Base-by-base conservation (phyloP, 2,888 invertebrate genomes). In the Melieria crassipennis region DNA sequence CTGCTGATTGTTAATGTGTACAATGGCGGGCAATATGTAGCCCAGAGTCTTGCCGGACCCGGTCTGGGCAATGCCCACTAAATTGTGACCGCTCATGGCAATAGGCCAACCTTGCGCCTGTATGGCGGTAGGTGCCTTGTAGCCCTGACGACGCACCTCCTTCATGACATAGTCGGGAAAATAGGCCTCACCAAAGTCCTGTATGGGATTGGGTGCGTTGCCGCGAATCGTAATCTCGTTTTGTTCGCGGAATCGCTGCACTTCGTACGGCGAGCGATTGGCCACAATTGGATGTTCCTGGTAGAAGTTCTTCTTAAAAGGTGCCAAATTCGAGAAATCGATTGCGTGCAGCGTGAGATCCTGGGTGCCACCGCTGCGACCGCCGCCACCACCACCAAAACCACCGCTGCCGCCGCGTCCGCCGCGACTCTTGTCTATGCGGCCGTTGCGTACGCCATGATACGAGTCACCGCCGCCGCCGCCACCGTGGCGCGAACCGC, bases 401-500 rank as follows among this genome's bases (percentile, higher is more conserved):
- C 95, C 97, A 97, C 96, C 96, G 58, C 96, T 96, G 83, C 96
- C 96, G 61, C 96, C 96, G 95, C 97, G 86, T 95, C 97, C 98
- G 7, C 82, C 79, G 46, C 80, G 82, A 48, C 79, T 79, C 13
- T 82, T 80, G 64, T 83, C 84, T 48, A 78, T 75, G 57, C 77
- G 74, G 7, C 76, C 77, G 62, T 73, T 74, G 13, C 75, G 71
- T 0, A 77, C 77, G 60, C 81, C 81, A 77, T 77, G 73, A 81
- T 79, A 47, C 84, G 98, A 65, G 79, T 80, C 69, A 73, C 85
- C 85, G 65, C 84, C 75, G 56, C 96, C 95, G 69, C 80, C 80
- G 96, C 98, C 98, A 96, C 11, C 97, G 96, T 13, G 97, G 95
- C 95, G 96, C 97, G 96, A 96, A 52, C 96, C 96, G 82, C 97